Conservation (phyloP, 2,797 vertebrate species). For the Odontamblyopus rebecca region DNA sequence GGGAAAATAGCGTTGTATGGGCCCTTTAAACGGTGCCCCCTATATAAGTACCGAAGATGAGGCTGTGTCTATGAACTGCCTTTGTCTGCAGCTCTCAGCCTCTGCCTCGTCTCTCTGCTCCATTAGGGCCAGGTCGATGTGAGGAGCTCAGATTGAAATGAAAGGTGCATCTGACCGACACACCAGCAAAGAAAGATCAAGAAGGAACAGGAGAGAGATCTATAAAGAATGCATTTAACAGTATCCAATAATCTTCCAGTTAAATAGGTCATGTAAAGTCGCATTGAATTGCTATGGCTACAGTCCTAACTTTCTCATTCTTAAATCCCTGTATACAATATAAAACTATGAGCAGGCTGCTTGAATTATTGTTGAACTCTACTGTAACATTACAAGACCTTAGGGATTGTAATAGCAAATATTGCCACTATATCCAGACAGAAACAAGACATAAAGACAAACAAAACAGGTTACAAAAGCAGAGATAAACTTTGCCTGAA, state of each 20-base stretch:
- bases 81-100: slow-evolving; percentile 8
- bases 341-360: too few species aligned
- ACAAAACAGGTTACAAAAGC: slow-evolving; percentile 10
- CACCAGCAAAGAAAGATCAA: slow-evolving; percentile 11
- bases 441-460: not conserved
- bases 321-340: too few species aligned
- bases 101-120: slow-evolving; percentile 34
- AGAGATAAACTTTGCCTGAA: not conserved
- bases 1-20: too few species aligned
- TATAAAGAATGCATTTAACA: not conserved
- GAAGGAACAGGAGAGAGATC: not conserved
- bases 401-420: not conserved
- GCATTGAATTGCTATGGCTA: too few species aligned
- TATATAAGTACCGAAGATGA: not conserved
- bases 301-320: too few species aligned
- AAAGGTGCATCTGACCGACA: slow-evolving; percentile 21
- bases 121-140: slow-evolving; percentile 42
- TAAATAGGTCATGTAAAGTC: not conserved
- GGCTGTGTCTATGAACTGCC: not conserved
- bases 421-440: not conserved
- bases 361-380: not conserved
- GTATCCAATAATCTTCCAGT: not conserved
- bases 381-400: not conserved
- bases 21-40: not conserved
- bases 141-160: slow-evolving; percentile 40